A percentile compares a stretch with the other conserved stretches of the same genome.
These are phyloP conservation scores for Pangasius sanitwongsei DNA, from an alignment of 2,797 vertebrate genomes.

Conservation along the genomic window DNA sequence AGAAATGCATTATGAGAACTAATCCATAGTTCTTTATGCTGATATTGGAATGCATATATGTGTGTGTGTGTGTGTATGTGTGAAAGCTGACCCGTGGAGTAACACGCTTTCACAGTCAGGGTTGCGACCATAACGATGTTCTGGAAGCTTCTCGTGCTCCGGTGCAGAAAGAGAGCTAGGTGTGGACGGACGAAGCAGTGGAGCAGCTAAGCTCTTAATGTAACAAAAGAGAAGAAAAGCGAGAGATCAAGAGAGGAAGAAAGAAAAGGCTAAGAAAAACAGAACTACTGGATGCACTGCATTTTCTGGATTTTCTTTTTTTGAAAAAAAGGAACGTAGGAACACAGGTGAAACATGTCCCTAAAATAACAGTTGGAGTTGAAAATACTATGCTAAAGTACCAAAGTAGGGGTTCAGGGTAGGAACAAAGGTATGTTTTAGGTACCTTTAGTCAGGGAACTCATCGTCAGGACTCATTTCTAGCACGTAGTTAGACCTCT, in stretches of 20 bases:
- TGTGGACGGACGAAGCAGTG: slow-evolving; percentile 72
- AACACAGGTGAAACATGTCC: background rate
- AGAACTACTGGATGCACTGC: background rate
- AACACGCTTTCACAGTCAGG: slow-evolving; percentile 64
- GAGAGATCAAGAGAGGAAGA: background rate
- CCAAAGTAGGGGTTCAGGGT: background rate
- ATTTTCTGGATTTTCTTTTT: background rate
- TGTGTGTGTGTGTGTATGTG: slow-evolving; percentile 22
- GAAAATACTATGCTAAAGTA: background rate
- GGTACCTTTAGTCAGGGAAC: background rate
- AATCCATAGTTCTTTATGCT: slow-evolving; percentile 9
- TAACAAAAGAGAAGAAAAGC: slow-evolving; percentile 61
- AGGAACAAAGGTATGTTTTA: background rate
- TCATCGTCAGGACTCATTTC: background rate
- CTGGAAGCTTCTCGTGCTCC: slow-evolving; percentile 68
- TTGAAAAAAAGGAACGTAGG: background rate
- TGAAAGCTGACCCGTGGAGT: slow-evolving; percentile 73
- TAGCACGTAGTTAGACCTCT: background rate
- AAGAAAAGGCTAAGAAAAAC: background rate
- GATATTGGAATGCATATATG: background rate
- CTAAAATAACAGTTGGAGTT: background rate
- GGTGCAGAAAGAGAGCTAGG: slow-evolving; percentile 69
- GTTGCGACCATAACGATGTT: slow-evolving; percentile 75
- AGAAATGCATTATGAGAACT: slow-evolving; percentile 11
- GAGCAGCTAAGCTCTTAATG: slow-evolving; percentile 77